Base-by-base conservation (phyloP, 2,888 invertebrate species). In the Atrina japonica region DNA sequence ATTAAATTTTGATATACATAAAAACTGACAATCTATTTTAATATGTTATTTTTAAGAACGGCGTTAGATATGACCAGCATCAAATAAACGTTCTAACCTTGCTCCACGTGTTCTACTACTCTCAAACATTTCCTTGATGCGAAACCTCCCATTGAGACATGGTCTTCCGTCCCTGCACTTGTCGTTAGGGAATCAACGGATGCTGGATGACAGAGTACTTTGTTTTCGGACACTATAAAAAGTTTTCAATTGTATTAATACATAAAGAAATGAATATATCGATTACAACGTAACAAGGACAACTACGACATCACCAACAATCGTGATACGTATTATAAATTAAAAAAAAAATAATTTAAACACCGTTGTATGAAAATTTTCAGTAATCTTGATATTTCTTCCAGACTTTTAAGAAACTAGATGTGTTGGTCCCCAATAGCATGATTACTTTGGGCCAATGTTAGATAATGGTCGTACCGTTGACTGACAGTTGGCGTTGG, bases 141-240 rank as follows among this genome's bases (percentile, higher is more conserved):
- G 86, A 93, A 94, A 11, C 93, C 93, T 18, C 94, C 94, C 94
- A 94, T 94, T 11, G 93, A 93, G 49, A 94, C 94, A 87, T 94
- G 94, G 87, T 94, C 94, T 86, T 94, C 94, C 30, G 93, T 93
- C 11, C 93, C 93, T 25, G 93, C 94, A 80, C 93, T 93, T 0
- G 94, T 94, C 53, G 93, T 93, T 76, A 94, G 89, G 27, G 93
- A 93, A 88, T 94, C 94, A 29, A 93, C 93, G 1, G 93, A 93
- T 0, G 94, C 92, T 1, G 94, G 94, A 87, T 94, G 94, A 80
- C 94, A 94, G 25, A 94, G 88, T 1, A 93, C 93, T 85, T 94
- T 94, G 90, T 94, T 94, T 88, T 94, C 94, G 0, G 94, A 94
- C 25, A 94, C 94, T 93, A 30, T 29, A 58, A 23, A 30, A 61